Conservation (phyloP, 2,797 vertebrate genomes). For the Scarus forsteni region DNA sequence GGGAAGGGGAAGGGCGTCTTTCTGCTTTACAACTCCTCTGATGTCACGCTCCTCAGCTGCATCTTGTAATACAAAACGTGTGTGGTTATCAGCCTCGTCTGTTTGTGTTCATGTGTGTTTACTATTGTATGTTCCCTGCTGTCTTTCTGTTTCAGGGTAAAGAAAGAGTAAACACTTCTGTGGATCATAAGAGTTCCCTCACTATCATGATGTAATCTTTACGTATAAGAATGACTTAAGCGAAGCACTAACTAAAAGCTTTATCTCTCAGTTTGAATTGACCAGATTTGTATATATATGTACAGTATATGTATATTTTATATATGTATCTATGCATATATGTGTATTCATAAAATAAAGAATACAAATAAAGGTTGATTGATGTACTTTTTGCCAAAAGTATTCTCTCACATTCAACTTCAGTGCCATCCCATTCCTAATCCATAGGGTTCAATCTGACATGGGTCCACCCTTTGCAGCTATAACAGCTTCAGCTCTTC, state of each 20-base stretch:
- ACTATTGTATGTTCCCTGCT: background rate
- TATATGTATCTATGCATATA: no score
- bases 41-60: conserved; percentile 53
- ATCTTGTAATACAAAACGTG: conserved; percentile 39
- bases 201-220: conserved; percentile 45
- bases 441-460: no score
- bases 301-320: no score
- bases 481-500: no score
- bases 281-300: no score
- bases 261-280: conserved; percentile 31
- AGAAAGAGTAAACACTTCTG: conserved; percentile 18
- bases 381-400: no score
- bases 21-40: conserved; percentile 59
- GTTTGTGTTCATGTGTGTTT: background rate
- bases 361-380: no score
- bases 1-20: conserved; percentile 69
- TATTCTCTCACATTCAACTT: no score
- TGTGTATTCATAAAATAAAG: no score
- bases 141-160: conserved; percentile 24
- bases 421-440: no score
- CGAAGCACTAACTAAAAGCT: conserved; percentile 50
- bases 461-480: no score
- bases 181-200: conserved; percentile 47
- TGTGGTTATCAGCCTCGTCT: conserved; percentile 19
- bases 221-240: conserved; percentile 47